Evolutionary conservation across 2,888 invertebrate species (phyloP).

Genomic region (Apamea anceps): DNA sequence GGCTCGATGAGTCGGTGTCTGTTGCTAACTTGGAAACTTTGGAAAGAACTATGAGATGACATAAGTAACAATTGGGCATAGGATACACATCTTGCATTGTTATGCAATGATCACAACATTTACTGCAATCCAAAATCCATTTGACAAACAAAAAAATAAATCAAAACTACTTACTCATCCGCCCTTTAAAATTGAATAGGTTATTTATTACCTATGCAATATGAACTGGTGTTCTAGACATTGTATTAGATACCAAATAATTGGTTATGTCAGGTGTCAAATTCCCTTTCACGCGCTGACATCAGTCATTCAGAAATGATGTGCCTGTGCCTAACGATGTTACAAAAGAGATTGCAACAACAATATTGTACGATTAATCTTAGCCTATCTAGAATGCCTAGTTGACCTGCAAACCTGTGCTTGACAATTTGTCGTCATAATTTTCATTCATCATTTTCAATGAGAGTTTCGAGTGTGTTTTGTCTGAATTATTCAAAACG

Average conservation of each 20-base stretch:
- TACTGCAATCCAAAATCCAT: neutral
- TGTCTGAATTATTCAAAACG: neutral
- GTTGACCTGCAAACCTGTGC: conserved; percentile 26
- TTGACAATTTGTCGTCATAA: conserved; percentile 7
- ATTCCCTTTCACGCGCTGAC: conserved; percentile 37
- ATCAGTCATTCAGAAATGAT: conserved; percentile 47
- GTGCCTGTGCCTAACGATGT: conserved; percentile 34
- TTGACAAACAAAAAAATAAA: neutral
- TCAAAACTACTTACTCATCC: neutral
- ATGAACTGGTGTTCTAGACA: neutral
- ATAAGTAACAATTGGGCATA: neutral
- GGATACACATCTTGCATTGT: neutral
- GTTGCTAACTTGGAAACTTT: no score
- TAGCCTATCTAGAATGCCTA: conserved; percentile 30
- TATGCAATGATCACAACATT: neutral
- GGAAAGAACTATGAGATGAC: neutral
- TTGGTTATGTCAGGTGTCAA: conserved; percentile 21
- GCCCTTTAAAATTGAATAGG: neutral
- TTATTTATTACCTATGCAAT: neutral
- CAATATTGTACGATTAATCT: conserved; percentile 44
- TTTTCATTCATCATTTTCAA: conserved; percentile 26
- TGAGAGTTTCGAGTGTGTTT: neutral
- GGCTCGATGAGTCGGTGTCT: neutral
- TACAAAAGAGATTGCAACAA: conserved; percentile 38
- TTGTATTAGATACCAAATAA: neutral